phyloP scores from a whole-genome alignment of 2,113 vertebrate species.

The Heloderma charlesbogerti region DNA sequence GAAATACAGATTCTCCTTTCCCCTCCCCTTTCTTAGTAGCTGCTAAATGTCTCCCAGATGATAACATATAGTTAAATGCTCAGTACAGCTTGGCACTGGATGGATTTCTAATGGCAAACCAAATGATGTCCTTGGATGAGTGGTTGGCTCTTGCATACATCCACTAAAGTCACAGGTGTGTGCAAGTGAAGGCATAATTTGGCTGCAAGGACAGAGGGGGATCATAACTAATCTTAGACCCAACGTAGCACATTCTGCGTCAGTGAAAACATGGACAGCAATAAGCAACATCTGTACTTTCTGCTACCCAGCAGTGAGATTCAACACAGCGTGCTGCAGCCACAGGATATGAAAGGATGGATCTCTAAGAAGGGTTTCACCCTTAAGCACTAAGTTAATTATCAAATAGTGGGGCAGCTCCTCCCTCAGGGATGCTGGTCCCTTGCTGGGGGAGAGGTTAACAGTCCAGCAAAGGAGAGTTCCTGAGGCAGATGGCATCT shows the following conservation, averaged over 20 bases:
- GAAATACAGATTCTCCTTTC: background rate
- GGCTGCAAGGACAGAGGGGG: background rate
- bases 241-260: background rate
- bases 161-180: constrained; percentile 7
- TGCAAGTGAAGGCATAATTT: background rate
- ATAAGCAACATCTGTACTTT: background rate
- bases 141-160: accelerated
- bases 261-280: background rate
- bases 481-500: background rate
- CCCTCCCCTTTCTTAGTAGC: background rate
- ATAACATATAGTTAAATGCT: background rate
- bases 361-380: background rate
- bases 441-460: background rate
- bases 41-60: background rate
- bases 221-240: accelerated
- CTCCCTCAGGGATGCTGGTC: background rate
- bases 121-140: background rate
- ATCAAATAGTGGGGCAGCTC: background rate
- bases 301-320: background rate
- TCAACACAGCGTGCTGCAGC: background rate
- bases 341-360: background rate
- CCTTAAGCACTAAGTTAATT: background rate
- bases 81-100: background rate
- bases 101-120: background rate
- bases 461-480: background rate